phyloP scores from a whole-genome alignment of 64 coral and sea anemone genomes.

The Catalaphyllia jardinei region DNA sequence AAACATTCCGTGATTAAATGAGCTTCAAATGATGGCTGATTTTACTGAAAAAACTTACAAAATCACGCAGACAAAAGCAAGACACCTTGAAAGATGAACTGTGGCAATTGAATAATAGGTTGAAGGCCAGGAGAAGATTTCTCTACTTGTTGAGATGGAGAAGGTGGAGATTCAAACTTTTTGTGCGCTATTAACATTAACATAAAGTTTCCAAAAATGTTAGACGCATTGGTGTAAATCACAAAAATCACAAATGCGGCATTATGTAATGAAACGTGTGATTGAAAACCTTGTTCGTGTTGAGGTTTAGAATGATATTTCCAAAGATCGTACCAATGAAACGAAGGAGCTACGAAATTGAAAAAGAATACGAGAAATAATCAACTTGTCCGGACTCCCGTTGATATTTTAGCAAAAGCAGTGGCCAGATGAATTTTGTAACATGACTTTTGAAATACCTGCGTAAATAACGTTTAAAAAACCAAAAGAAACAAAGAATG shows the following conservation, averaged over 20 bases:
- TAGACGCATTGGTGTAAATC: neutral
- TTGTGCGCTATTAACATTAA: conserved; percentile 1
- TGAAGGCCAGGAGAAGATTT: conserved; percentile 12
- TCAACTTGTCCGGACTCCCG: neutral
- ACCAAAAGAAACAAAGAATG: neutral
- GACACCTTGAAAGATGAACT: conserved; percentile 27
- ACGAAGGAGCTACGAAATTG: conserved; percentile 16
- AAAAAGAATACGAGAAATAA: neutral
- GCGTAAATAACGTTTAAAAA: conserved; percentile 21
- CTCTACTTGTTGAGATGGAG: neutral
- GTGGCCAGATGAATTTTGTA: neutral
- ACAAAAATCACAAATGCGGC: neutral
- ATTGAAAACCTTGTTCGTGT: conserved; percentile 17
- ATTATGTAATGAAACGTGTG: neutral
- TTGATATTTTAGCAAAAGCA: neutral
- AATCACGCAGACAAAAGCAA: neutral
- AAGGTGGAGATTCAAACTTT: neutral
- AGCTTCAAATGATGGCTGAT: neutral
- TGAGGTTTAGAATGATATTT: conserved; percentile 33
- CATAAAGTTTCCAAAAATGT: neutral
- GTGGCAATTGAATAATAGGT: neutral
- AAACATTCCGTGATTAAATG: neutral
- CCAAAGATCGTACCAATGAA: conserved; percentile 38
- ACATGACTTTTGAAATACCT: conserved; percentile 18
- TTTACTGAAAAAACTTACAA: neutral